Evolutionary conservation across 1,140 invertebrate genomes (phyloP).

Genomic region (Drosophila saltans): DNA sequence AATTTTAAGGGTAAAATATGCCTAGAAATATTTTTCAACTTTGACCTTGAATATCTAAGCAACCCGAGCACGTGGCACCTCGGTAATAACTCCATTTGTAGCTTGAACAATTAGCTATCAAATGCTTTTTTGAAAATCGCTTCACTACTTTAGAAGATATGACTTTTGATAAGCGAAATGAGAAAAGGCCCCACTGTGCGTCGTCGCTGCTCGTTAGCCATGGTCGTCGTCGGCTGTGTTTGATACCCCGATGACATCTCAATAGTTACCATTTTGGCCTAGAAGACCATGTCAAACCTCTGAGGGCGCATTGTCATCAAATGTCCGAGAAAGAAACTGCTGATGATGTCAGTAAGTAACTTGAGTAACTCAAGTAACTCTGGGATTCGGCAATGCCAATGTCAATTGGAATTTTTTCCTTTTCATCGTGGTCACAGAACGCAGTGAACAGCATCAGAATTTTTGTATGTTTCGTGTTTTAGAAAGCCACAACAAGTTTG

Average conservation of each 20-base stretch:
- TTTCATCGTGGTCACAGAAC: conserved; percentile 11
- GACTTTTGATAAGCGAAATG: no score
- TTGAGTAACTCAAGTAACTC: neutral
- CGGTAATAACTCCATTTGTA: no score
- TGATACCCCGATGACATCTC: conserved; percentile 74
- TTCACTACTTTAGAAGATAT: no score
- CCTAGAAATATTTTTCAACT: no score
- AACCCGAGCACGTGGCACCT: no score
- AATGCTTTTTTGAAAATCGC: no score
- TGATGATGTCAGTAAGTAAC: conserved; percentile 48
- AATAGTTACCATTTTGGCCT: conserved; percentile 63
- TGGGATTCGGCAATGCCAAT: conserved; percentile 19
- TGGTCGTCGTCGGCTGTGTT: conserved; percentile 52
- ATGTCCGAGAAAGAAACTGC: conserved; percentile 55
- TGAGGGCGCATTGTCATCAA: conserved; percentile 75
- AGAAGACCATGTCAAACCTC: conserved; percentile 66
- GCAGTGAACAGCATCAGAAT: conserved; percentile 50
- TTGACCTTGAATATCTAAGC: no score
- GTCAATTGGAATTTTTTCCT: conserved; percentile 44
- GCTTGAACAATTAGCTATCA: no score
- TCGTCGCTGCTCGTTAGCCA: conserved; percentile 47
- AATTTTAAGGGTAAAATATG: no score
- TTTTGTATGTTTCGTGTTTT: conserved; percentile 32
- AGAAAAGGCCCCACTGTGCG: no score
- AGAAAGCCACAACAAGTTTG: conserved; percentile 61